A percentile compares a stretch with the other conserved stretches of the same genome.
phyloP scores from a whole-genome alignment of 2,797 vertebrate species.

The Ctenopoma kingsleyae region DNA sequence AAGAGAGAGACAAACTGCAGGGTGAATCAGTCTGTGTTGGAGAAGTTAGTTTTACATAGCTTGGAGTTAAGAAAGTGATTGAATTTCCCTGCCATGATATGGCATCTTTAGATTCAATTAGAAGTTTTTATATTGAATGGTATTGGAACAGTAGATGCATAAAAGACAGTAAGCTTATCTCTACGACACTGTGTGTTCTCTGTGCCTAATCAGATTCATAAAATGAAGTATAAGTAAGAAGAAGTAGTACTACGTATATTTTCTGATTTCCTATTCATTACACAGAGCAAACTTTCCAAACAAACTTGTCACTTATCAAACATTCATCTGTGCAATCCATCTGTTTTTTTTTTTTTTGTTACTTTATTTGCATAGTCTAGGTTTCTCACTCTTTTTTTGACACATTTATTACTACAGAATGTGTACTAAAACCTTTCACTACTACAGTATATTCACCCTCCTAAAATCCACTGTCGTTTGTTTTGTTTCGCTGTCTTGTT shows the following conservation, averaged over 20 bases:
- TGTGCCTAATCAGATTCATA: slow-evolving; percentile 29
- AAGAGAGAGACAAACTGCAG: slow-evolving; percentile 45
- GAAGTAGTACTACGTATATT: slow-evolving; percentile 11
- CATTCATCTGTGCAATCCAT: not conserved
- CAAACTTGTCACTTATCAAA: not conserved
- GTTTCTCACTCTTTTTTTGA: not conserved
- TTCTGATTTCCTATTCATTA: slow-evolving; percentile 2
- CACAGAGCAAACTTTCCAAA: slow-evolving; percentile 3
- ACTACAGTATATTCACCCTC: not conserved
- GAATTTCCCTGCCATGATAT: slow-evolving; percentile 10
- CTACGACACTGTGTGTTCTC: slow-evolving; percentile 1
- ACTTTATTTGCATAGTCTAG: slow-evolving; percentile 6
- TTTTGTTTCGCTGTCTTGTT: not conserved
- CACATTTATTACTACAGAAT: not conserved
- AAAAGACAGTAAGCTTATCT: not conserved
- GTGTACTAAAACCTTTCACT: not conserved
- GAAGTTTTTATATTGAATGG: slow-evolving; percentile 14
- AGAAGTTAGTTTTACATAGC: slow-evolving; percentile 54
- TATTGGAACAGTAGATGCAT: not conserved
- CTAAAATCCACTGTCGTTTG: not conserved
- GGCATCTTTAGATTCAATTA: slow-evolving; percentile 24
- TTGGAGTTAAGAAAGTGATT: slow-evolving; percentile 37
- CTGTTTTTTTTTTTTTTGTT: not conserved
- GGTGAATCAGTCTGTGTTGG: slow-evolving; percentile 52
- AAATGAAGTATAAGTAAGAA: slow-evolving; percentile 14